Base-by-base conservation (phyloP, 2,797 vertebrate genomes). In the Mormyrops attenuatus region DNA sequence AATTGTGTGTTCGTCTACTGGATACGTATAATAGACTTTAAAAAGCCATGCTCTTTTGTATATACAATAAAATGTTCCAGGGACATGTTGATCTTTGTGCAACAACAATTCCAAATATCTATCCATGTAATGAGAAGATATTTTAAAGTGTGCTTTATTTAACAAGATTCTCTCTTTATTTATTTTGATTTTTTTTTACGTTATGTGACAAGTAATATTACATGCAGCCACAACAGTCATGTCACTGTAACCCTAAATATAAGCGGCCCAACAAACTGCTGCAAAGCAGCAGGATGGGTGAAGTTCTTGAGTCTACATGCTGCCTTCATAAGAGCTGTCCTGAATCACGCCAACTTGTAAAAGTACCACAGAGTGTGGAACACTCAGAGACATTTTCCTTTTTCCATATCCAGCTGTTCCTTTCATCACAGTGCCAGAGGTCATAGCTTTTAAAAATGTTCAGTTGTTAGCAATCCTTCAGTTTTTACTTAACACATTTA, bases 11-110 rank as follows among this genome's bases (percentile, higher is more conserved):
- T 89, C 30, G 88, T 88, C 86, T 88, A 77, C 88, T 87, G 88
- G 38, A 82, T 85, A 47, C 44, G 1, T 69, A 85, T 66, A 85
- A 87, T 22, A 90, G 53, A 89, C 92, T 88, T 93, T 93, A 91
- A 91, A 91, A 95, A 96, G 95, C 95, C 95, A 95, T 92, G 89
- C 94, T 94, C 94, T 89, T 90, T 92, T 94, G 94, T 95, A 94
- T 90, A 93, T 92, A 95, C 90, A 94, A 90, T 91, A 88, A 80
- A 91, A 38, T 89, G 89, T 92, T 90, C 89, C 90, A 87, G 90
- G 90, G 82, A 93, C 85, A 88, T 90, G 92, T 92, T 91, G 30
- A 90, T 93, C 91, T 93, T 92, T 82, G 90, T 89, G 82, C 91
- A 82, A 88, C 52, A 77, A 91, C 53, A 30, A 91, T 77, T 89